Base-by-base conservation (phyloP, 2,888 invertebrate species). In the Chrysomela aeneicollis region DNA sequence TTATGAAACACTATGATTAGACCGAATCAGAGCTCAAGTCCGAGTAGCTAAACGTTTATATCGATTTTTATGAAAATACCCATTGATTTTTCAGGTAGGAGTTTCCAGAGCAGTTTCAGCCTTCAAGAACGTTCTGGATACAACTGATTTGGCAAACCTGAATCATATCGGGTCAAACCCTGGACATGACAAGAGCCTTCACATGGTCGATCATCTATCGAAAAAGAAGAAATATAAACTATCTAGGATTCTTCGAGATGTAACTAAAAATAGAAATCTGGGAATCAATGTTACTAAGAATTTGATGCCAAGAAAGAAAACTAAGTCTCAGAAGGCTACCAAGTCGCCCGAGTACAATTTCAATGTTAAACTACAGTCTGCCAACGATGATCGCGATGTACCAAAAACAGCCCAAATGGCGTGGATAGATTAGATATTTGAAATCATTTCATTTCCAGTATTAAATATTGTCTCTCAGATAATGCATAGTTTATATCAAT, bases 91-190 rank as follows among this genome's bases (percentile, higher is more conserved):
- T 61, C 60, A 83, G 83, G 81, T 81, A 58, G 92, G 92, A 0
- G 85, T 92, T 0, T 90, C 92, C 0, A 85, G 92, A 52, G 92
- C 92, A 0, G 86, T 92, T 54, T 92, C 92, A 0, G 92, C 91
- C 0, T 82, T 92, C 47, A 86, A 89, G 0, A 88, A 91, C 0
- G 86, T 87, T 69, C 85, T 88, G 59, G 81, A 81, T 59, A 80
- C 79, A 3, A 71, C 71, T 1, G 73, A 76, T 22, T 73, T 81
- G 0, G 80, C 81, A 61, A 75, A 77, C 12, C 68, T 82, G 26
- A 70, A 78, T 30, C 71, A 81, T 0, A 84, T 92, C 0, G 92
- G 92, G 1, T 80, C 88, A 61, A 93, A 93, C 82, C 91, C 92
- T 0, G 92, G 91, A 53, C 88, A 89, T 74, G 83, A 82, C 18